phyloP scores from a whole-genome alignment of 2,888 invertebrate genomes.

The Hartigia nigra region DNA sequence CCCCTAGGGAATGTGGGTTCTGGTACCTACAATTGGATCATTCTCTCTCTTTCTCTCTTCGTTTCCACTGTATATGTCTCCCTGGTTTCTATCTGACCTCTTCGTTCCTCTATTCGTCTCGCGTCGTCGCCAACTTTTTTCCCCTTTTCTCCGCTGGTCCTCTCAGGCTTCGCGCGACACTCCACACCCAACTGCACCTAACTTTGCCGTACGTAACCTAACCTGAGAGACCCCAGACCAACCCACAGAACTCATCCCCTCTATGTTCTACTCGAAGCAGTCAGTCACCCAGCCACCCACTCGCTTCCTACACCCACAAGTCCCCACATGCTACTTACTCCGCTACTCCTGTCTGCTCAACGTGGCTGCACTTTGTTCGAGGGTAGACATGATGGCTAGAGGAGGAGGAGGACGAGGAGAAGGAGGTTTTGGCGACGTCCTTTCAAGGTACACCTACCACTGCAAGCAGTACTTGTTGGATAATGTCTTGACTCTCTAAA shows the following conservation, averaged over 20 bases:
- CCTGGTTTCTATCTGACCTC: neutral
- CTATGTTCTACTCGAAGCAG: conserved; percentile 32
- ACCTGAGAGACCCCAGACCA: conserved; percentile 24
- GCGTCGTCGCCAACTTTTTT: conserved; percentile 20
- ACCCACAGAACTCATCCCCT: neutral
- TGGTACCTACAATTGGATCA: conserved; percentile 39
- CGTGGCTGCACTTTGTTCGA: conserved; percentile 25
- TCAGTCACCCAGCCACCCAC: conserved; percentile 34
- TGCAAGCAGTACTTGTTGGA: neutral
- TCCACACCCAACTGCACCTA: conserved; percentile 28
- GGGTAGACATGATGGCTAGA: conserved; percentile 19
- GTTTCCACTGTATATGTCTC: neutral
- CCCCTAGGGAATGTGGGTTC: conserved; percentile 49
- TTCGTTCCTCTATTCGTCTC: conserved; percentile 16
- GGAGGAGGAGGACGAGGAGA: too few species aligned
- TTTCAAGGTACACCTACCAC: neutral
- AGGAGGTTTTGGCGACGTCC: conserved; percentile 3
- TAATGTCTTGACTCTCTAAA: conserved; percentile 16
- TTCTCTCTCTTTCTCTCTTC: conserved; percentile 24
- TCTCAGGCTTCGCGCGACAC: conserved; percentile 20
- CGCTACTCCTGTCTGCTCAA: conserved; percentile 17
- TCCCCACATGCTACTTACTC: conserved; percentile 22
- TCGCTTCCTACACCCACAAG: conserved; percentile 9
- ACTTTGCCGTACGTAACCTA: neutral
- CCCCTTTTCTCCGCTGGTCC: conserved; percentile 2